A percentile compares a stretch with the other conserved stretches of the same genome.
Evolutionary conservation across 2,797 vertebrate genomes (phyloP).

Genomic region (Peromyscus attwateri): DNA sequence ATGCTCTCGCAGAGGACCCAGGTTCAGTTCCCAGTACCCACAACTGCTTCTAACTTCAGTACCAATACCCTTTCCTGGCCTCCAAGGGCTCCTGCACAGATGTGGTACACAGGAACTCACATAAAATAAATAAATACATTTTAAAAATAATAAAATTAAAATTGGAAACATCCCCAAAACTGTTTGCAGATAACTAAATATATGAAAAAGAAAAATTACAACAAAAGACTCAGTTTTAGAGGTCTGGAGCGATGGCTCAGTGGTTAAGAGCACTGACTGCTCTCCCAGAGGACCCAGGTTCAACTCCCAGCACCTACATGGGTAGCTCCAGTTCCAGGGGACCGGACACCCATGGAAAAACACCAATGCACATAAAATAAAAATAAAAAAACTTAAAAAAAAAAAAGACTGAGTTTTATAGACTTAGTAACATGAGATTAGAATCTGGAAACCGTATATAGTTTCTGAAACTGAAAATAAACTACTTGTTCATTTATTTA

Average conservation of each 20-base stretch:
- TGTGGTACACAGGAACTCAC: neutral
- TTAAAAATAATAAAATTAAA: neutral
- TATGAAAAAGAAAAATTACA: conserved; percentile 50
- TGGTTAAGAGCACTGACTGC: no score
- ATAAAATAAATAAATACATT: neutral
- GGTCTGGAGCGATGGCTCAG: no score
- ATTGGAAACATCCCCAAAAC: neutral
- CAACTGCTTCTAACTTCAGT: neutral
- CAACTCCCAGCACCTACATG: no score
- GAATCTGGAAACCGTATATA: conserved; percentile 64
- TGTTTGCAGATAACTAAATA: conserved; percentile 2
- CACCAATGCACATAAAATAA: no score
- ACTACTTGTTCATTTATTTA: neutral
- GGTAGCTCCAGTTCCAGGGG: no score
- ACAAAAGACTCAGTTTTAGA: conserved; percentile 14
- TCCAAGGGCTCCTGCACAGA: neutral
- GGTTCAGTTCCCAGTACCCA: neutral
- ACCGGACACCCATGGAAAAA: no score
- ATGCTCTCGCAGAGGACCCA: neutral
- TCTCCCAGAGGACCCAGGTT: no score
- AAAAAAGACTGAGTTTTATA: conserved; percentile 43
- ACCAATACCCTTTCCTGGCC: neutral
- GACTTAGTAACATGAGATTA: conserved; percentile 44
- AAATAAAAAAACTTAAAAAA: conserved; percentile 36
- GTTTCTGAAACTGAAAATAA: conserved; percentile 67